Conservation (phyloP, 2,797 vertebrate genomes). For the Dallia pectoralis region DNA sequence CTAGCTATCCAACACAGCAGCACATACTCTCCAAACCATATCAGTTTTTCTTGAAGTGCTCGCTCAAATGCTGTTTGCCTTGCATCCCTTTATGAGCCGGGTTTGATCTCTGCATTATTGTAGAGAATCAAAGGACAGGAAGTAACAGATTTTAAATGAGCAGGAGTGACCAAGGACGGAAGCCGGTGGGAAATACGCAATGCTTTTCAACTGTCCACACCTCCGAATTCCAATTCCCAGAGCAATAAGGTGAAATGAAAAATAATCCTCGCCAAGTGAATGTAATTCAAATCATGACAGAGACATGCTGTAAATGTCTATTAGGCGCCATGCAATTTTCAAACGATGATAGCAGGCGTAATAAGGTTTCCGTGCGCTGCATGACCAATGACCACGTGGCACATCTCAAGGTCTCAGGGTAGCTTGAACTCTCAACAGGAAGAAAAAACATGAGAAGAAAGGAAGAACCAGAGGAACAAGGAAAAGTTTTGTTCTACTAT, state of each 20-base stretch:
- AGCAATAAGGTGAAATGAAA: slow-evolving; percentile 7
- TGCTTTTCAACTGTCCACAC: slow-evolving; percentile 5
- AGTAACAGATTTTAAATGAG: slow-evolving; percentile 15
- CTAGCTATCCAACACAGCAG: background rate
- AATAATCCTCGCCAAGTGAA: slow-evolving; percentile 11
- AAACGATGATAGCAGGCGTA: background rate
- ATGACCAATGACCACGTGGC: background rate
- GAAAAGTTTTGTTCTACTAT: background rate
- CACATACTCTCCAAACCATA: background rate
- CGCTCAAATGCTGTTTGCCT: slow-evolving; percentile 29
- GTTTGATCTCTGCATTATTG: slow-evolving; percentile 44
- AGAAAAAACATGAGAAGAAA: background rate
- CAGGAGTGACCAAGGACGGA: background rate
- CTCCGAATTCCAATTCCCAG: slow-evolving; percentile 5
- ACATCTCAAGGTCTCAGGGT: slow-evolving; percentile 1
- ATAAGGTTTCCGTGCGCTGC: slow-evolving; percentile 3
- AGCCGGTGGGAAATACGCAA: slow-evolving; percentile 1
- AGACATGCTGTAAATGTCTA: slow-evolving; percentile 7
- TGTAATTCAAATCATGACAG: background rate
- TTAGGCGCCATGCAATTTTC: slow-evolving; percentile 1
- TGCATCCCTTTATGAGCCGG: slow-evolving; percentile 36
- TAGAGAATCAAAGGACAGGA: slow-evolving; percentile 22
- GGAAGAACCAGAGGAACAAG: background rate
- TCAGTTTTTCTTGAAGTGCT: background rate
- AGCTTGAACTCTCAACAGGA: background rate